phyloP scores from a whole-genome alignment of 2,888 invertebrate genomes.

The Glaucopsyche alexis region DNA sequence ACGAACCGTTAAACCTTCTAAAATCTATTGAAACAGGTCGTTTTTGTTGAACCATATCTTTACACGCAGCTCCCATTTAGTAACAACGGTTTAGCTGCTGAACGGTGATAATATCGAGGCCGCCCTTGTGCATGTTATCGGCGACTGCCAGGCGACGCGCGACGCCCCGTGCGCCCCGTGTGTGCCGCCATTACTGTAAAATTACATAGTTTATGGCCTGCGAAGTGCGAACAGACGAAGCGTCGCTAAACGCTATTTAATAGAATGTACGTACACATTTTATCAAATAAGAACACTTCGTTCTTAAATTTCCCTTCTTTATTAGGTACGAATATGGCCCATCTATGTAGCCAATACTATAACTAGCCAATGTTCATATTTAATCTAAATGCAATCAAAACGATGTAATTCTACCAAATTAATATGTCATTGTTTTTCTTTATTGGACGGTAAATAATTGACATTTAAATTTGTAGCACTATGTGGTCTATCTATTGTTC shows the following conservation, averaged over 20 bases:
- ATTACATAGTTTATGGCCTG: conserved; percentile 26
- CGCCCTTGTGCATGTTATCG: conserved; percentile 64
- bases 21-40: conserved; percentile 36
- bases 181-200: conserved; percentile 24
- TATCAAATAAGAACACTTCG: not conserved
- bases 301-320: not conserved
- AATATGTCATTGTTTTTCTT: too few species aligned
- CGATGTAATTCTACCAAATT: too few species aligned
- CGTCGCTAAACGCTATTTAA: conserved; percentile 16
- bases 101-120: conserved; percentile 70
- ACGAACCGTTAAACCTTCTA: conserved; percentile 36
- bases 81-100: conserved; percentile 59
- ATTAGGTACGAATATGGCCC: too few species aligned
- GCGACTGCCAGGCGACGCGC: conserved; percentile 55
- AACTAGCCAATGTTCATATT: too few species aligned
- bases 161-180: conserved; percentile 27
- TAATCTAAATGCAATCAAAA: too few species aligned
- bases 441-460: too few species aligned
- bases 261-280: conserved; percentile 5
- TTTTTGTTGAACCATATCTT: conserved; percentile 42
- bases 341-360: too few species aligned
- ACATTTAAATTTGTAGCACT: too few species aligned
- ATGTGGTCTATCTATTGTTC: too few species aligned
- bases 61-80: not conserved
- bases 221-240: conserved; percentile 18